Percentiles rank a stretch among this genome's conserved stretches.
phyloP scores from a whole-genome alignment of 2,797 vertebrate genomes.

The Eospalax fontanierii region DNA sequence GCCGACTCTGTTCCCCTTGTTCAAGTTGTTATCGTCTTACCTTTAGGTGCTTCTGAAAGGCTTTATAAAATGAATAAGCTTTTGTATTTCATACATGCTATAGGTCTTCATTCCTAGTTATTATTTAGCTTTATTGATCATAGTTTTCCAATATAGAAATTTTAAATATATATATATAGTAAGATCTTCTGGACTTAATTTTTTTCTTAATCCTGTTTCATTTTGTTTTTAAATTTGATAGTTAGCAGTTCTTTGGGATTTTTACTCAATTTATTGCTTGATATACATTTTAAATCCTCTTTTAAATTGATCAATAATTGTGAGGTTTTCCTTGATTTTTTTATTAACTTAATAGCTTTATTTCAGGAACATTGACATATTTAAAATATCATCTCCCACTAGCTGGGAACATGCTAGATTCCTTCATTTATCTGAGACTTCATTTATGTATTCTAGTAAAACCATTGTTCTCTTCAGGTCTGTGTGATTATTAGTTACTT shows the following conservation, averaged over 20 bases:
- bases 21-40: neutral
- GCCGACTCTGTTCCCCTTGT: neutral
- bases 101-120: neutral
- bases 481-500: neutral
- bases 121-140: slow-evolving; percentile 4
- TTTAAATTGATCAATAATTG: slow-evolving; percentile 47
- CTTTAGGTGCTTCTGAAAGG: slow-evolving; percentile 28
- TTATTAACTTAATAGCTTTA: slow-evolving; percentile 33
- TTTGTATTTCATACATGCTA: neutral
- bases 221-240: slow-evolving; percentile 48
- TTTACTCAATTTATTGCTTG: slow-evolving; percentile 13
- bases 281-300: neutral
- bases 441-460: slow-evolving; percentile 21
- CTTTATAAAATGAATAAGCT: slow-evolving; percentile 2
- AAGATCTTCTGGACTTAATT: neutral
- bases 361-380: neutral
- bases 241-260: slow-evolving; percentile 18
- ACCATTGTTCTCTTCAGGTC: neutral
- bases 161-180: slow-evolving; percentile 36
- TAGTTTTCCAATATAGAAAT: slow-evolving; percentile 21
- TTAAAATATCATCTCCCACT: neutral
- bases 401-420: neutral
- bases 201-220: slow-evolving; percentile 3
- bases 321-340: slow-evolving; percentile 14
- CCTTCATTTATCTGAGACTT: slow-evolving; percentile 7